Base-by-base conservation (phyloP, 2,113 vertebrate species). In the Delphinapterus leucas region DNA sequence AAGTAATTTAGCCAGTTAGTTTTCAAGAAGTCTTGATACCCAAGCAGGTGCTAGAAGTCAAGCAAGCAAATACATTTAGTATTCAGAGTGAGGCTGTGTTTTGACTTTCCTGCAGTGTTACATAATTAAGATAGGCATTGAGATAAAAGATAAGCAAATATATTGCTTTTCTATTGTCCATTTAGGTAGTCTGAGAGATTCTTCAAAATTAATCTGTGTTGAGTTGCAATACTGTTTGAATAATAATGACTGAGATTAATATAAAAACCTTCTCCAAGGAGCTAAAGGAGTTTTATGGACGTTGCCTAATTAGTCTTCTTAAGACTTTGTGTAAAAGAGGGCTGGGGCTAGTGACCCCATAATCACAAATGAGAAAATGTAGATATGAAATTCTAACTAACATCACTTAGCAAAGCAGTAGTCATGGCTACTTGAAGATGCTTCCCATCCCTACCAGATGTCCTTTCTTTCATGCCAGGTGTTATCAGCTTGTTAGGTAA, bases 1-100 rank as follows among this genome's bases (percentile, higher is more conserved):
- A 61, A 89, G 47, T 94, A 80, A 96, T 77, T 96, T 47, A 81
- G 38, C 49, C 38, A 88, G 38, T 86, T 95, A 80, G 93, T 94
- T 96, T 90, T 88, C 33, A 67, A 67, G 20, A 90, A 84, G 36
- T 76, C 47, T 76, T 95, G 44, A 11, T 81, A 55, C 80, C 44
- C 20, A 79, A 65, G 47, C 28, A 93, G 38, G 25, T 90, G 36
- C 25, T 77, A 71, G 49, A 93, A 93, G 58, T 70, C 84, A 87
- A 90, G 63, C 12, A 85, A 90, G 31, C 15, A 61, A 73, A 92
- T 58, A 58, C 36, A 81, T 85, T 95, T 92, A 93, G 65, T 94
- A 79, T 38, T 74, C 33, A 94, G 36, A 73, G 11, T 15, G 23
- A 88, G 12, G 49, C 7, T 84, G 15, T 38, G 8, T 80, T 96